Percentiles rank a stretch among this genome's conserved stretches.
phyloP scores from a whole-genome alignment of 1,140 invertebrate genomes.

The Holotrichia oblita region DNA sequence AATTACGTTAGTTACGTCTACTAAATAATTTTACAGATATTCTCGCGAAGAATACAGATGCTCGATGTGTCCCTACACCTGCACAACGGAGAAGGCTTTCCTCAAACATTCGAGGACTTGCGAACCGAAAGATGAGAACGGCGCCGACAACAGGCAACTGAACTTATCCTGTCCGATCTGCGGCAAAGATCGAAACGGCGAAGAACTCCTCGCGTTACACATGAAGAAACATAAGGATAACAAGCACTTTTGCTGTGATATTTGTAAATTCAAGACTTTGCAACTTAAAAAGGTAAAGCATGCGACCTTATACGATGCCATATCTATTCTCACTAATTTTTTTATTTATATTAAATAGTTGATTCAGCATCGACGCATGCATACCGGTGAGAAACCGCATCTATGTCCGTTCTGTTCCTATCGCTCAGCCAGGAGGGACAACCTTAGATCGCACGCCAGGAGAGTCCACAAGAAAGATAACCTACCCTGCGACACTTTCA shows the following conservation, averaged over 20 bases:
- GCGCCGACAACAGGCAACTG: slow-evolving; percentile 59
- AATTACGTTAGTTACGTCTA: too few species aligned
- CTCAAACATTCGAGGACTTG: slow-evolving; percentile 64
- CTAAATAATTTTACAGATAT: slow-evolving; percentile 64
- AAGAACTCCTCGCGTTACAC: slow-evolving; percentile 65
- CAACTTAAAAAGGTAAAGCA: slow-evolving; percentile 66
- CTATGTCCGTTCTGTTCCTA: slow-evolving; percentile 65
- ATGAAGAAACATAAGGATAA: slow-evolving; percentile 68
- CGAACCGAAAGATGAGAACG: slow-evolving; percentile 41
- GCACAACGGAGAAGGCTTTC: slow-evolving; percentile 68
- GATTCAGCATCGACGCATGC: slow-evolving; percentile 65
- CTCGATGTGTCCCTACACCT: slow-evolving; percentile 66
- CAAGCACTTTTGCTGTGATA: slow-evolving; percentile 68
- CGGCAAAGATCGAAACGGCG: slow-evolving; percentile 66
- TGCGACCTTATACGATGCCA: background rate
- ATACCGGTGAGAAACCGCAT: slow-evolving; percentile 67
- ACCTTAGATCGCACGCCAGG: slow-evolving; percentile 61
- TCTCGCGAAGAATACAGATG: slow-evolving; percentile 68
- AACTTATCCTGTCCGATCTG: slow-evolving; percentile 68
- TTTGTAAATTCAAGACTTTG: slow-evolving; percentile 67
- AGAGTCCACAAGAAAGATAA: slow-evolving; percentile 69
- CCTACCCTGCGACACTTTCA: slow-evolving; percentile 66
- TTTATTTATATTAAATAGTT: slow-evolving; percentile 51
- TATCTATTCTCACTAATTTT: slow-evolving; percentile 39
- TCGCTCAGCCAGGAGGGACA: slow-evolving; percentile 58